Percentiles rank a stretch among this genome's conserved stretches.
These are phyloP conservation scores for Avahi laniger DNA, from an alignment of 2,797 vertebrate genomes.

Conservation along the genomic window DNA sequence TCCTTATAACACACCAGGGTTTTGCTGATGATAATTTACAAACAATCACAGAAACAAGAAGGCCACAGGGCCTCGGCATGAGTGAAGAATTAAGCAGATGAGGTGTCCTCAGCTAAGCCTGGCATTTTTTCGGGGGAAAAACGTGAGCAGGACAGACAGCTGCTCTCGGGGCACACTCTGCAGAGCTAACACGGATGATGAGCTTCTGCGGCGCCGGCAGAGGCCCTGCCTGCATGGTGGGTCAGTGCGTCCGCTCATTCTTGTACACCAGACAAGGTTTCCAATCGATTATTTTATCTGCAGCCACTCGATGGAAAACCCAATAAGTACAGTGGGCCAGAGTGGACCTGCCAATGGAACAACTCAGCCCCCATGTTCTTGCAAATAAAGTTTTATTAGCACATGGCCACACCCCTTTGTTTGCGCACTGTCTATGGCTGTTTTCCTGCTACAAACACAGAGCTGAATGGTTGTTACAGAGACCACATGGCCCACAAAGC, in stretches of 20 bases:
- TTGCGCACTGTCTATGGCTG: no score
- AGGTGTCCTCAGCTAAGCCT: not conserved
- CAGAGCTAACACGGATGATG: not conserved
- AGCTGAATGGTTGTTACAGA: not conserved
- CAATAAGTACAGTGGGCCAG: fast-evolving
- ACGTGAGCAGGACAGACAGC: not conserved
- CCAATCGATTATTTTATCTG: not conserved
- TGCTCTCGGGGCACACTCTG: not conserved
- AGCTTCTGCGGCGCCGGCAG: not conserved
- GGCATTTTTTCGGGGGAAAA: not conserved
- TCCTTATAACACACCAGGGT: not conserved
- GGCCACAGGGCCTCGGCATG: fast-evolving
- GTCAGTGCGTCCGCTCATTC: no score
- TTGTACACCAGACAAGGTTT: not conserved
- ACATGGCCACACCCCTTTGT: not conserved
- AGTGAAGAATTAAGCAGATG: not conserved
- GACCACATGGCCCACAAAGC: not conserved
- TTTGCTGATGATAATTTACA: fast-evolving
- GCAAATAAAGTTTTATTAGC: not conserved
- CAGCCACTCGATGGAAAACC: not conserved
- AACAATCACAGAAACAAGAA: not conserved
- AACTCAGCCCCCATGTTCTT: not conserved
- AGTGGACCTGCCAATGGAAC: not conserved
- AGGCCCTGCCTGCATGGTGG: fast-evolving
- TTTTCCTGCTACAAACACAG: not conserved